Evolutionary conservation across 2,113 vertebrate genomes (phyloP).

Genomic region (Meles meles): DNA sequence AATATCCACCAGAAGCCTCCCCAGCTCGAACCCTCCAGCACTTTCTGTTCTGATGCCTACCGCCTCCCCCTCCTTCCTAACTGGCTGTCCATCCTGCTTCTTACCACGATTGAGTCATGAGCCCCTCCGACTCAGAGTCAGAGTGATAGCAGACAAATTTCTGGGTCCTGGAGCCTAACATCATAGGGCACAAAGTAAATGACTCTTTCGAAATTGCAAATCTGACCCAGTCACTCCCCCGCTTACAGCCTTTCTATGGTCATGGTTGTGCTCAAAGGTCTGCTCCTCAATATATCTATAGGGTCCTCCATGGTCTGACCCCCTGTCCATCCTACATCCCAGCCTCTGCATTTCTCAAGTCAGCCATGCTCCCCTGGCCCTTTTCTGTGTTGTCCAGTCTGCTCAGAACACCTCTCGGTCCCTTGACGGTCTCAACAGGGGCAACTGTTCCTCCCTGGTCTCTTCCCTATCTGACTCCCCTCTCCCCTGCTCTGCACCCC

Average conservation of each 20-base stretch:
- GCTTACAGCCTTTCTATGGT: not conserved
- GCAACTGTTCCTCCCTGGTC: not conserved
- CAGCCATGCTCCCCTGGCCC: not conserved
- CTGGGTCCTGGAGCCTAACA: not conserved
- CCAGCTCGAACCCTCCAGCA: accelerated
- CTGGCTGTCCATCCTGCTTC: not conserved
- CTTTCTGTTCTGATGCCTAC: not conserved
- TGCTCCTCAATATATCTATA: not conserved
- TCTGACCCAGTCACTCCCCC: not conserved
- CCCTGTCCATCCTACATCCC: not conserved
- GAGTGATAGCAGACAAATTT: not conserved
- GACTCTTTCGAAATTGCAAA: not conserved
- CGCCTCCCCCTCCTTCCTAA: not conserved
- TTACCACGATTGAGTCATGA: not conserved
- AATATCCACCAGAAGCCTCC: not conserved
- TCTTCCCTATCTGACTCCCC: not conserved
- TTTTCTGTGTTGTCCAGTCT: not conserved
- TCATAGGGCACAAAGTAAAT: not conserved
- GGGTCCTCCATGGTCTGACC: not conserved
- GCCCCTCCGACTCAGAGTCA: not conserved
- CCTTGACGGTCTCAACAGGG: not conserved
- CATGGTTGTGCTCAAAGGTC: not conserved
- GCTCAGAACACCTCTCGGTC: not conserved
- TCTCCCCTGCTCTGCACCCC: accelerated
- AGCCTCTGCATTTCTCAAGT: not conserved